Conservation (phyloP, 2,888 invertebrate species). For the Pristionchus entomophagus region DNA sequence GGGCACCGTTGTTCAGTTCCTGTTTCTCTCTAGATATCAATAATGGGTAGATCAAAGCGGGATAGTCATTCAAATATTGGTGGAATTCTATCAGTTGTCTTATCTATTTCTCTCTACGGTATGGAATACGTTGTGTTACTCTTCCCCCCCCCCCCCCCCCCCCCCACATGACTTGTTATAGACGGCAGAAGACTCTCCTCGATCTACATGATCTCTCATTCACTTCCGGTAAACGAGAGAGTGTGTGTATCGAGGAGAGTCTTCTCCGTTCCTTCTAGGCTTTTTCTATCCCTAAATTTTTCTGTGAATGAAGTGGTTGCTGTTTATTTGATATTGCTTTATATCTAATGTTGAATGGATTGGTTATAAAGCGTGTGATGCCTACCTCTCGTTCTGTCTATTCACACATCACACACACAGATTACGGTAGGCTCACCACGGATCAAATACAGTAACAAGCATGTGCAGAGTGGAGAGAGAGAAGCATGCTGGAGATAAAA, state of each 20-base stretch:
- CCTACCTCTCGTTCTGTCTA: slow-evolving; percentile 19
- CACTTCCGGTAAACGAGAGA: background rate
- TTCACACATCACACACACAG: slow-evolving; percentile 20
- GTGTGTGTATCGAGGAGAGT: slow-evolving; percentile 1
- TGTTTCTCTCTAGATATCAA: background rate
- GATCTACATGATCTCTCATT: background rate
- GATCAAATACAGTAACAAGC: background rate
- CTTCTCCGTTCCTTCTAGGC: background rate
- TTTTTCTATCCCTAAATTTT: background rate
- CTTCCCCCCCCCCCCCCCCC: no score
- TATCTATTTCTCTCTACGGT: slow-evolving; percentile 15
- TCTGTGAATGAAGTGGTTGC: background rate
- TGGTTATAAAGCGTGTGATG: slow-evolving; percentile 38
- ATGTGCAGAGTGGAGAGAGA: background rate
- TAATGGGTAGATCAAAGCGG: slow-evolving; percentile 17
- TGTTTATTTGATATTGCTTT: slow-evolving; percentile 25
- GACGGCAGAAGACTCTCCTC: background rate
- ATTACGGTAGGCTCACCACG: slow-evolving; percentile 8
- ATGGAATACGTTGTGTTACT: slow-evolving; percentile 19
- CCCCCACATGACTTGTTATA: slow-evolving; percentile 8
- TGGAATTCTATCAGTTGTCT: slow-evolving; percentile 31
- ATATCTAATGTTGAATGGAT: slow-evolving; percentile 39
- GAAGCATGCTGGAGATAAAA: slow-evolving; percentile 27
- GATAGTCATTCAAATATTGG: slow-evolving; percentile 20
- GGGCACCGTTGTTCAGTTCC: background rate